Evolutionary conservation across 2,888 invertebrate species (phyloP).

Genomic region (Xestia xanthographa): DNA sequence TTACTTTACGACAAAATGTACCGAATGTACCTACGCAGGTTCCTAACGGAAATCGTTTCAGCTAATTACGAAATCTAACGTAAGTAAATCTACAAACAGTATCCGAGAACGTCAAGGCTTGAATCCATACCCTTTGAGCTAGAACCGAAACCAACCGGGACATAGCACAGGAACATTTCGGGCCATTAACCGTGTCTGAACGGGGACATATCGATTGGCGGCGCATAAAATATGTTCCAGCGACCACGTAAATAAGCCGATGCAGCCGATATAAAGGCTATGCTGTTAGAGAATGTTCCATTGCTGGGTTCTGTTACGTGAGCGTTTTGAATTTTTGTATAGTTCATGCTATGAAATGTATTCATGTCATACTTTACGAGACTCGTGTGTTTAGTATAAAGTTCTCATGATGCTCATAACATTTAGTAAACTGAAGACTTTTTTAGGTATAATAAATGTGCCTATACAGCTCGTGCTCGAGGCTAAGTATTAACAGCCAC

Average conservation of each 20-base stretch:
- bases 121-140: slow-evolving; percentile 36
- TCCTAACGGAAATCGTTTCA: not conserved
- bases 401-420: not conserved
- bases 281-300: slow-evolving; percentile 40
- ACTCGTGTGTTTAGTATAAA: not conserved
- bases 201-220: slow-evolving; percentile 81
- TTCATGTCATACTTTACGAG: not conserved
- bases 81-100: slow-evolving; percentile 26
- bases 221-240: slow-evolving; percentile 80
- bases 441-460: too few relatives aligned
- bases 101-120: slow-evolving; percentile 26
- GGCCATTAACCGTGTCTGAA: slow-evolving; percentile 81
- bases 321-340: slow-evolving; percentile 12
- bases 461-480: too few relatives aligned
- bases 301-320: slow-evolving; percentile 3
- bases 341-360: not conserved
- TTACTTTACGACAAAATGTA: too few relatives aligned
- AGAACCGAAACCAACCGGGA: slow-evolving; percentile 27
- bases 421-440: not conserved
- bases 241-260: slow-evolving; percentile 73
- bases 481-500: too few relatives aligned
- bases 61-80: slow-evolving; percentile 16
- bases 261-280: slow-evolving; percentile 51
- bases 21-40: too few relatives aligned
- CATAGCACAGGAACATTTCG: slow-evolving; percentile 72